phyloP scores from a whole-genome alignment of 2,797 vertebrate species.

The Cirrhinus molitorella region DNA sequence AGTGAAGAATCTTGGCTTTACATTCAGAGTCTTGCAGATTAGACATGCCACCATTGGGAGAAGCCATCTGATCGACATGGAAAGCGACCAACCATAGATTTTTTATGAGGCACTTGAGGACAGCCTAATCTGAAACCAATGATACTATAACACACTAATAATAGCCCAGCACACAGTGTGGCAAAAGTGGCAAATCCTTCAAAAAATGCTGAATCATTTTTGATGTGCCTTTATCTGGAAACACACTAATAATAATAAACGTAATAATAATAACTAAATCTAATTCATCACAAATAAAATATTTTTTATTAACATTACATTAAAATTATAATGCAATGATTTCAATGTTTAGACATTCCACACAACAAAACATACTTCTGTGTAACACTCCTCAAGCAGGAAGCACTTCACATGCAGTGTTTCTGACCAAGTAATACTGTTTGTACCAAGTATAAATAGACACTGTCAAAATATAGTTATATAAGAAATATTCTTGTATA shows the following conservation, averaged over 20 bases:
- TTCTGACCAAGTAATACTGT: no score
- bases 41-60: conserved; percentile 10
- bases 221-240: neutral
- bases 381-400: neutral
- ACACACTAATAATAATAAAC: neutral
- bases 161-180: no score
- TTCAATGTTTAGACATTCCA: neutral
- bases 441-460: neutral
- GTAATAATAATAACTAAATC: neutral
- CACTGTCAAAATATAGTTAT: neutral
- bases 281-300: neutral
- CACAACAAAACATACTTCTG: neutral
- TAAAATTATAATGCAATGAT: neutral
- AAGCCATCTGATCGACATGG: conserved; percentile 4
- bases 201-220: neutral
- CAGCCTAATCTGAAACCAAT: neutral
- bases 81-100: neutral
- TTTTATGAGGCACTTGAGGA: neutral
- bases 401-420: neutral
- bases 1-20: neutral
- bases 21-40: conserved; percentile 7
- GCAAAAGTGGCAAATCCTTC: neutral
- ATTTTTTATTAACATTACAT: neutral
- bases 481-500: neutral
- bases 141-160: neutral